phyloP scores from a whole-genome alignment of 2,888 invertebrate species.

The Harpagoxenus sublaevis region DNA sequence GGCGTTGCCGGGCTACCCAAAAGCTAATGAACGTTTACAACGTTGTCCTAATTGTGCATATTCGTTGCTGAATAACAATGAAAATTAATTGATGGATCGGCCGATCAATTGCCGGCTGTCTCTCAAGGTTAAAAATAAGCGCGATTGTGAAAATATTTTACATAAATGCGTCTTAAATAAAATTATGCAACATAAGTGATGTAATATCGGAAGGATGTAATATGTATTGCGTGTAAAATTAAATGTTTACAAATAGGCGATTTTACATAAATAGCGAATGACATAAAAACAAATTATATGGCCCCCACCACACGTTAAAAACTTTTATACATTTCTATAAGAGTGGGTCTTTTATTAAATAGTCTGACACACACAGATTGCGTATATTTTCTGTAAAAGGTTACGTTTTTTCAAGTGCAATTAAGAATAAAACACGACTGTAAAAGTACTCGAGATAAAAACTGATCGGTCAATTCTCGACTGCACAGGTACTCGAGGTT shows the following conservation, averaged over 20 bases:
- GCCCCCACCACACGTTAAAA: neutral
- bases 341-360: neutral
- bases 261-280: neutral
- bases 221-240: neutral
- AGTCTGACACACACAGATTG: neutral
- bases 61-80: conserved; percentile 50
- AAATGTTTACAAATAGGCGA: neutral
- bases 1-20: conserved; percentile 1
- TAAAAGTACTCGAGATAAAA: conserved; percentile 23
- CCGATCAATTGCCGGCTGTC: conserved; percentile 27
- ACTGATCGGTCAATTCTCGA: conserved; percentile 37
- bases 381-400: neutral
- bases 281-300: neutral
- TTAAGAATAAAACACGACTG: conserved; percentile 22
- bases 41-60: conserved; percentile 51
- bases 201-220: neutral
- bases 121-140: conserved; percentile 38
- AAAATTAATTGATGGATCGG: conserved; percentile 45
- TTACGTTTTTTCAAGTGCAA: conserved; percentile 7
- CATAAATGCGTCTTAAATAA: neutral
- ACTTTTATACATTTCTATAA: neutral
- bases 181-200: neutral
- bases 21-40: conserved; percentile 62
- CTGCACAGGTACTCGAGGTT: neutral
- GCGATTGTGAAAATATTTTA: conserved; percentile 2